These are phyloP conservation scores for Labia minor DNA, from an alignment of 2,888 invertebrate species.

Conservation along the genomic window DNA sequence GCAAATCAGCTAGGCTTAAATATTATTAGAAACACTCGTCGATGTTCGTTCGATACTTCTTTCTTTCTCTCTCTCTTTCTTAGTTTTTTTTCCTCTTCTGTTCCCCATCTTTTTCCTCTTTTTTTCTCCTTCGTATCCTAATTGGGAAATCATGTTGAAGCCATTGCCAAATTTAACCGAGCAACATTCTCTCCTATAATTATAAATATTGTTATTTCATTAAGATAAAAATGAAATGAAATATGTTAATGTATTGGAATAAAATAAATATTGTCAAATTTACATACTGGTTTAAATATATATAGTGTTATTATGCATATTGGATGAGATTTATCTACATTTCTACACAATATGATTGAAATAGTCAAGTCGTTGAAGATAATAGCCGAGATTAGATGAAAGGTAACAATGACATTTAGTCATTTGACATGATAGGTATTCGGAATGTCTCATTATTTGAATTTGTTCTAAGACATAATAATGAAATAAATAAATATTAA, in stretches of 20 bases:
- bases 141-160: neutral
- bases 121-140: neutral
- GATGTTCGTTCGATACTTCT: neutral
- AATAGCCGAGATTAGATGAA: too few relatives aligned
- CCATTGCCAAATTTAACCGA: conserved; percentile 1
- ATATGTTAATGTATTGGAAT: neutral
- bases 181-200: neutral
- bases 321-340: too few relatives aligned
- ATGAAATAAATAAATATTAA: too few relatives aligned
- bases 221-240: conserved; percentile 3
- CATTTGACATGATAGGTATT: too few relatives aligned
- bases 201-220: conserved; percentile 13
- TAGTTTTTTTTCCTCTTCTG: neutral
- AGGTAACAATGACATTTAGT: too few relatives aligned
- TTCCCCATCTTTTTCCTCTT: neutral
- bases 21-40: conserved; percentile 2
- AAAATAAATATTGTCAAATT: neutral
- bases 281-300: conserved; percentile 1
- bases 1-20: conserved; percentile 4
- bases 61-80: neutral
- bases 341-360: too few relatives aligned
- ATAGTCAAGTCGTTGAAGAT: too few relatives aligned
- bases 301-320: neutral
- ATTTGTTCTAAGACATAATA: too few relatives aligned
- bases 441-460: too few relatives aligned